These are phyloP conservation scores for Mustela nigripes DNA, from an alignment of 2,113 vertebrate species.

Conservation along the genomic window DNA sequence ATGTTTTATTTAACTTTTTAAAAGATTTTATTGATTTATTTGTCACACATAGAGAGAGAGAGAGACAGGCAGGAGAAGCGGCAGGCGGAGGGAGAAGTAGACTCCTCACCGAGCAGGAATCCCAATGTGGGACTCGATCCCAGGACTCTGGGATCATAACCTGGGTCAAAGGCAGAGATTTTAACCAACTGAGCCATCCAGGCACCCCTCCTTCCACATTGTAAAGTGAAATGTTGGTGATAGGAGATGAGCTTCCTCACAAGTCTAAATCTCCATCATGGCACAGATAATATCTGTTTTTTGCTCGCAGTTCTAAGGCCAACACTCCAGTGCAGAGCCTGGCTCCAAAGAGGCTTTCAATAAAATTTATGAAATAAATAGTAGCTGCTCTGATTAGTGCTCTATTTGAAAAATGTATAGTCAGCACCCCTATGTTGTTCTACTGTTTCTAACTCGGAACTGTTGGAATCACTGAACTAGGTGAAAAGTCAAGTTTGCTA, in stretches of 20 bases:
- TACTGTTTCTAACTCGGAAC: not conserved
- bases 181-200: too few relatives aligned
- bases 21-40: not conserved
- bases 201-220: not conserved
- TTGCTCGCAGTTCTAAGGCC: not conserved
- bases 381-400: not conserved
- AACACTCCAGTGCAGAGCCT: not conserved
- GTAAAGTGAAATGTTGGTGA: not conserved
- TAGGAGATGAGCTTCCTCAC: not conserved
- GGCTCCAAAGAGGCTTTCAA: not conserved
- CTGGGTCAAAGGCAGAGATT: too few relatives aligned
- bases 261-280: not conserved
- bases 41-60: too few relatives aligned
- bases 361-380: not conserved
- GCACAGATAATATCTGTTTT: not conserved
- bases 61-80: too few relatives aligned
- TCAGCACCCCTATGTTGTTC: not conserved
- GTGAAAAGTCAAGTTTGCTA: not conserved
- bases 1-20: not conserved
- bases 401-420: not conserved
- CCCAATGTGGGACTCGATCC: too few relatives aligned
- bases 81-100: too few relatives aligned
- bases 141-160: too few relatives aligned
- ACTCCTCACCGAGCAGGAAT: too few relatives aligned
- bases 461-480: not conserved